These are phyloP conservation scores for Noctuana brunneofusca DNA, from an alignment of 2,888 invertebrate genomes.

Conservation along the genomic window DNA sequence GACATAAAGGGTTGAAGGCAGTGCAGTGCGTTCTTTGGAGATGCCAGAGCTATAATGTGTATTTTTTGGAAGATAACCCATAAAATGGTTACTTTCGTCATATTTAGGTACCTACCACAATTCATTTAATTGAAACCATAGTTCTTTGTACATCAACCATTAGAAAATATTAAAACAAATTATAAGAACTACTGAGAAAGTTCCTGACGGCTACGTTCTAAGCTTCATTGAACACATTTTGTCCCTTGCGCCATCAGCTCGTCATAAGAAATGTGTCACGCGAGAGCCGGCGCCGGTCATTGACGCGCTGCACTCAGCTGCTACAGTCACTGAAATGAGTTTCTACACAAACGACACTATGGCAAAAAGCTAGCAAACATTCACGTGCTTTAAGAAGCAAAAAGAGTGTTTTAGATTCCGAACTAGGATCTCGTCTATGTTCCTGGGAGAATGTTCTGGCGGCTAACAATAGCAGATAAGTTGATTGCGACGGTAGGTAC, in stretches of 20 bases:
- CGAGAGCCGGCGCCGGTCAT: not conserved
- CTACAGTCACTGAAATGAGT: conserved; percentile 17
- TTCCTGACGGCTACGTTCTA: not conserved
- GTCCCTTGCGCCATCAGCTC: not conserved
- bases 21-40: no score
- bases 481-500: no score
- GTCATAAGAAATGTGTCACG: conserved; percentile 14
- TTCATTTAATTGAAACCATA: no score
- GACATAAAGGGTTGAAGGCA: no score
- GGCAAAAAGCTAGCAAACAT: not conserved
- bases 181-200: no score
- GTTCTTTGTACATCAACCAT: no score
- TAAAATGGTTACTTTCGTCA: no score
- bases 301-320: conserved; percentile 5
- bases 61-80: no score
- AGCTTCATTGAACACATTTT: not conserved
- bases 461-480: no score
- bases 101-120: no score
- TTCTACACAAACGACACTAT: conserved; percentile 15
- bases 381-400: not conserved
- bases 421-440: not conserved
- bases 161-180: no score
- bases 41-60: no score
- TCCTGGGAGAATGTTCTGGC: not conserved
- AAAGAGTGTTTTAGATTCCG: not conserved